These are phyloP conservation scores for Cistogaster globosa DNA, from an alignment of 2,888 invertebrate species.

Conservation along the genomic window DNA sequence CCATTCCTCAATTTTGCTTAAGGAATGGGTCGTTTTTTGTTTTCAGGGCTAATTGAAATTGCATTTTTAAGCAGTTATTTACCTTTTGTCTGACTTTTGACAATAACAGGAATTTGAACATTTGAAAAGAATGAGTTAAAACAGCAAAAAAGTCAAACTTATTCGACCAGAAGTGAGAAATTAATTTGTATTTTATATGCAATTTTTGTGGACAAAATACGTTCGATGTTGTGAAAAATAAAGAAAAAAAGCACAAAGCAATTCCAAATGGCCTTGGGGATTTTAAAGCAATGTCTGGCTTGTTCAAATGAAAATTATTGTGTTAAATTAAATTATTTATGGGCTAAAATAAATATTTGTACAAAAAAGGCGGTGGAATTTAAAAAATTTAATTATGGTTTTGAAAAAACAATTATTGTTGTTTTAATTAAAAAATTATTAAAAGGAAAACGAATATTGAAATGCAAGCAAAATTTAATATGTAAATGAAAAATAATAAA, in stretches of 20 bases:
- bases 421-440: conserved; percentile 25
- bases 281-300: conserved; percentile 40
- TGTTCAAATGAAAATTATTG: conserved; percentile 44
- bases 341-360: conserved; percentile 54
- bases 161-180: conserved; percentile 69
- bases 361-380: neutral
- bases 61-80: conserved; percentile 74
- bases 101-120: conserved; percentile 52
- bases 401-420: neutral
- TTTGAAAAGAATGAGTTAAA: conserved; percentile 38
- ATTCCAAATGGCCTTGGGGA: conserved; percentile 51
- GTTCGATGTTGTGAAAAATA: too few relatives aligned
- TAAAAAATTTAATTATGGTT: conserved; percentile 34
- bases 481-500: too few relatives aligned
- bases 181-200: conserved; percentile 71
- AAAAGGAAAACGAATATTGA: conserved; percentile 7
- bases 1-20: neutral
- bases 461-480: conserved; percentile 20
- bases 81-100: conserved; percentile 71
- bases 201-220: conserved; percentile 37
- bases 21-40: conserved; percentile 54
- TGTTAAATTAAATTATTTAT: conserved; percentile 64
- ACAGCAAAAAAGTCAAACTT: conserved; percentile 40
- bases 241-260: conserved; percentile 35
- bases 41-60: conserved; percentile 74